Evolutionary conservation across 2,113 vertebrate genomes (phyloP), one percentile per base, ranked within the genome.

Genomic region (Lophotis ruficrista): DNA sequence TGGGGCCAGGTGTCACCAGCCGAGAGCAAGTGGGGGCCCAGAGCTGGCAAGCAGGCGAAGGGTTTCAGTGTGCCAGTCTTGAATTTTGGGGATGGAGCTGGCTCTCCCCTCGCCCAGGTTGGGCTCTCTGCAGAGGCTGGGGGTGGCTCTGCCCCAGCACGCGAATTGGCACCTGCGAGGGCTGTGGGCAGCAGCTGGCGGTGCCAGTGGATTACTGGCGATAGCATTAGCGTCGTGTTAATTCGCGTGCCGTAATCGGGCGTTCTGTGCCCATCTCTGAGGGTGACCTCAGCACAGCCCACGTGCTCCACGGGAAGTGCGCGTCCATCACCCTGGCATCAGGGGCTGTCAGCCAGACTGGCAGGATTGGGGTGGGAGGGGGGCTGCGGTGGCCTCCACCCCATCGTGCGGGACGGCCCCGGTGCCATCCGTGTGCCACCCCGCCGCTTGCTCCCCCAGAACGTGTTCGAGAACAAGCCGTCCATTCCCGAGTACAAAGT

Each of bases 401-500:
- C 30, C 16, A 14, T 56, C 0, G 0, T 12, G 27, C 0, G 1
- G 69, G 41, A 14, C 1, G 7, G 19, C 12, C 41, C 35, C 48
- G 10, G 33, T 27, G 20, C n/a, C 66, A 15, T 7, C 47, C 16
- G 0, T 2, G 10, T 83, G 45, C 61, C 65, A 51, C 14, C 15
- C 47, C 24, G 19, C 4, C 0, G 0, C 64, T 97, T 83, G 93
- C 51, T 88, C 94, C 93, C 33, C 84, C 97, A 99, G 99, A 98
- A 98, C 10, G 98, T 99, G 96, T 99, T 99, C 94, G 99, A 99
- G 96, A 99, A 96, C 97, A 98, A 99, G 80, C 98, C 98, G 0
- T 99, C 99, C 66, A 83, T 99, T 53, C 99, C 99, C 0, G 99
- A 99, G 97, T 99, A 99, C 98, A 99, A 99, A 95, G 99, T 99